Conservation (phyloP, 2,113 vertebrate genomes). For the Sula dactylatra region DNA sequence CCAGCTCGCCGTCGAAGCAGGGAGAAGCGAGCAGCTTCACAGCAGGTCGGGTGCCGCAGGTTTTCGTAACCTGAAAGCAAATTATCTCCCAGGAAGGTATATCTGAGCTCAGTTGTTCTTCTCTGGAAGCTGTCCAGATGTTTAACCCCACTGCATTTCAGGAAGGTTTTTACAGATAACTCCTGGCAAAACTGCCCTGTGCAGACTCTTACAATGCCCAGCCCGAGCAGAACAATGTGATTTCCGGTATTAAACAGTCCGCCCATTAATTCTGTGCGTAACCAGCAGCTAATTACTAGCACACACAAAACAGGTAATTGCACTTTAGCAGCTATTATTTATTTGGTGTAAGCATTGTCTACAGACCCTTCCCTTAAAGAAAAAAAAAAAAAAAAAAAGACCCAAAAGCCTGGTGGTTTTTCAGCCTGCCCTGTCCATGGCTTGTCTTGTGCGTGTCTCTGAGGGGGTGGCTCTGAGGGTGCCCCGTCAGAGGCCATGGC, state of each 20-base stretch:
- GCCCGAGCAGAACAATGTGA: neutral
- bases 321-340: neutral
- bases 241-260: neutral
- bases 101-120: neutral
- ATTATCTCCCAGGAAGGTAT: neutral
- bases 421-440: neutral
- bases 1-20: rapidly evolving
- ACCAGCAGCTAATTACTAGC: neutral
- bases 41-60: neutral
- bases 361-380: neutral
- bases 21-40: neutral
- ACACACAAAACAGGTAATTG: neutral
- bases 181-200: neutral
- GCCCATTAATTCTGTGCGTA: neutral
- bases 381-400: too few relatives aligned
- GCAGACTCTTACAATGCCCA: rapidly evolving
- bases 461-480: neutral
- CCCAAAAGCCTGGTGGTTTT: neutral
- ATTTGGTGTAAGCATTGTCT: neutral
- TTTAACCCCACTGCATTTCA: neutral
- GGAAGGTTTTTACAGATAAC: neutral
- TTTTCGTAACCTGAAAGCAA: neutral
- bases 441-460: rapidly evolving
- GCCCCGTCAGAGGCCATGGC: rapidly evolving
- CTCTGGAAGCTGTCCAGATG: neutral